Evolutionary conservation across 2,888 invertebrate species (phyloP).

Genomic region (Sesamia inferens): DNA sequence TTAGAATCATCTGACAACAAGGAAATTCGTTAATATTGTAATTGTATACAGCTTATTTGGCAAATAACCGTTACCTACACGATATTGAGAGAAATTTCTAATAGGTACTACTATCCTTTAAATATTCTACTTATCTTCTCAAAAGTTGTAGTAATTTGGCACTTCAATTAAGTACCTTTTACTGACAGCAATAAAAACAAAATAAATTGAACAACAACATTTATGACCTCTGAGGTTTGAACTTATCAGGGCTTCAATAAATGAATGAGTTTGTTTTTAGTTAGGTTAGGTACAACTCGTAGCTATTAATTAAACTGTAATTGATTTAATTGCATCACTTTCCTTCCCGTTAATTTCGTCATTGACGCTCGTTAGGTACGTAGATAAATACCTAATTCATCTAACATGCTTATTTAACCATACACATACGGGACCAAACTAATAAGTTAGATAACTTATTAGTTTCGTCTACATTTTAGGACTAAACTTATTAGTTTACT

Average conservation of each 20-base stretch:
- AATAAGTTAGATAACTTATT: too few relatives aligned
- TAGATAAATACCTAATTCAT: not conserved
- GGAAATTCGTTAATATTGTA: not conserved
- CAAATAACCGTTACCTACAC: not conserved
- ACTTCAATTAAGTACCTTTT: not conserved
- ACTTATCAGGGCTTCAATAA: not conserved
- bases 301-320: slow-evolving; percentile 13
- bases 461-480: too few relatives aligned
- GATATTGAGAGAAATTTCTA: not conserved
- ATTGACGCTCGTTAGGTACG: not conserved
- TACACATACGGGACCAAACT: not conserved
- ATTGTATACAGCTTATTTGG: not conserved
- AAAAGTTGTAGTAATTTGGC: too few relatives aligned
- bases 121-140: not conserved
- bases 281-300: slow-evolving; percentile 3
- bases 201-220: not conserved
- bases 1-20: not conserved
- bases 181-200: not conserved
- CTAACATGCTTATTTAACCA: not conserved
- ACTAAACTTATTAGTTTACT: too few relatives aligned
- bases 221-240: not conserved
- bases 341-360: slow-evolving; percentile 30
- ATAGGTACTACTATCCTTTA: not conserved
- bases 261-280: not conserved
- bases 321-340: slow-evolving; percentile 8